Evolutionary conservation across 2,113 vertebrate genomes (phyloP).

Genomic region (Suncus etruscus): DNA sequence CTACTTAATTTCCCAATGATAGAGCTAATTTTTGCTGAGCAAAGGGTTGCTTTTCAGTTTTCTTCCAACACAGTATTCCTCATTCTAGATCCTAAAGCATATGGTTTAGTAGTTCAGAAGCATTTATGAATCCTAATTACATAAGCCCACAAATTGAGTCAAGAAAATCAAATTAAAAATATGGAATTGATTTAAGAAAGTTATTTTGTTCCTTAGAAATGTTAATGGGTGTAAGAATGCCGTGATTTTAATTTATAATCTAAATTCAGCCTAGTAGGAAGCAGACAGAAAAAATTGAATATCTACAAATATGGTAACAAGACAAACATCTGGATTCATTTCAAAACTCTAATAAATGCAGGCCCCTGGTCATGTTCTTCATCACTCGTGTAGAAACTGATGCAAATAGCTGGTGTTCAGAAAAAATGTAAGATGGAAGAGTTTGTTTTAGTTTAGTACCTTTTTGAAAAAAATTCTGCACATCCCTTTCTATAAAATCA

Average conservation of each 20-base stretch:
- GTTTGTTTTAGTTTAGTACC: not conserved
- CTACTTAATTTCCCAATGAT: slow-evolving; percentile 34
- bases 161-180: slow-evolving; percentile 57
- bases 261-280: not conserved
- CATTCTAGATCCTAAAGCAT: slow-evolving; percentile 14
- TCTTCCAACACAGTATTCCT: slow-evolving; percentile 2
- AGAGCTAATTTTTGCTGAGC: slow-evolving; percentile 9
- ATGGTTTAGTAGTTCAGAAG: not conserved
- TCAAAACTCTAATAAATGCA: slow-evolving; percentile 10
- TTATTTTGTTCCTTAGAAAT: not conserved
- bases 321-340: not conserved
- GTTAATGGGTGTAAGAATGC: not conserved
- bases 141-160: slow-evolving; percentile 14
- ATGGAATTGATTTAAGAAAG: not conserved
- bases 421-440: not conserved
- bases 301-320: not conserved
- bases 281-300: not conserved
- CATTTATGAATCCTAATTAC: slow-evolving; percentile 37
- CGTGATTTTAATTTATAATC: slow-evolving; percentile 21
- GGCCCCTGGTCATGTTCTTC: not conserved
- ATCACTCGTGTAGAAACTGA: not conserved
- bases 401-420: not conserved
- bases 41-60: not conserved
- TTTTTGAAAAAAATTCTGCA: not conserved
- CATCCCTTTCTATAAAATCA: not conserved